phyloP scores from a whole-genome alignment of 2,797 vertebrate genomes.

The Bradypus variegatus region DNA sequence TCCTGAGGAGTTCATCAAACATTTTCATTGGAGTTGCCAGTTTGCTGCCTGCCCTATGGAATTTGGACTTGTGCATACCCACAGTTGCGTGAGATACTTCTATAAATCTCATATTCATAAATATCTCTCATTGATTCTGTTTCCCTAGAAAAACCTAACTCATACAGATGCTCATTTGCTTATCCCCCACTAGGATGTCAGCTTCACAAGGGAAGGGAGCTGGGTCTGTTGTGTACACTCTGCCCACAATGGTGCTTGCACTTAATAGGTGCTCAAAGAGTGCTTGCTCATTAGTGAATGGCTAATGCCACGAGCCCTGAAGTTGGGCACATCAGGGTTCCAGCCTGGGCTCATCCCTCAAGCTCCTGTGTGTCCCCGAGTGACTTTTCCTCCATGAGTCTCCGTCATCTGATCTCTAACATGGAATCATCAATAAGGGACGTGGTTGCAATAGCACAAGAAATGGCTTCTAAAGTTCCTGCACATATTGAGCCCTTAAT shows the following conservation, averaged over 20 bases:
- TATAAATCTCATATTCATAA: too few relatives aligned
- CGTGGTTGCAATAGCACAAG: not conserved
- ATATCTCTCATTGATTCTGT: too few relatives aligned
- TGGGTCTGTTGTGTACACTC: not conserved
- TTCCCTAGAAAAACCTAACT: too few relatives aligned
- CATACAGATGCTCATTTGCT: not conserved
- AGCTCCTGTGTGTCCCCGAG: too few relatives aligned
- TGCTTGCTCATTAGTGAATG: not conserved
- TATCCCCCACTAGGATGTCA: not conserved
- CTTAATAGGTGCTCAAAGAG: not conserved
- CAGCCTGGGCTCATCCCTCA: not conserved
- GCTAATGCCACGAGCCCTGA: not conserved
- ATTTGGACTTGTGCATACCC: too few relatives aligned
- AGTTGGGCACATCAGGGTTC: not conserved
- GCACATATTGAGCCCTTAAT: not conserved
- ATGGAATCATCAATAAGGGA: too few relatives aligned
- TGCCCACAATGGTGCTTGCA: too few relatives aligned
- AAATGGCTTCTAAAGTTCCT: not conserved
- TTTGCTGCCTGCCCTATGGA: too few relatives aligned
- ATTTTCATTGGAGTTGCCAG: too few relatives aligned
- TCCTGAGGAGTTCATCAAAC: too few relatives aligned
- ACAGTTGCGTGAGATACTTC: too few relatives aligned
- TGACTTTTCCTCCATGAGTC: not conserved
- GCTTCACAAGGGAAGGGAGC: not conserved
- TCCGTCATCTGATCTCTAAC: not conserved